Evolutionary conservation across 1,140 invertebrate species (phyloP).

Genomic region (Oedothorax gibbosus): DNA sequence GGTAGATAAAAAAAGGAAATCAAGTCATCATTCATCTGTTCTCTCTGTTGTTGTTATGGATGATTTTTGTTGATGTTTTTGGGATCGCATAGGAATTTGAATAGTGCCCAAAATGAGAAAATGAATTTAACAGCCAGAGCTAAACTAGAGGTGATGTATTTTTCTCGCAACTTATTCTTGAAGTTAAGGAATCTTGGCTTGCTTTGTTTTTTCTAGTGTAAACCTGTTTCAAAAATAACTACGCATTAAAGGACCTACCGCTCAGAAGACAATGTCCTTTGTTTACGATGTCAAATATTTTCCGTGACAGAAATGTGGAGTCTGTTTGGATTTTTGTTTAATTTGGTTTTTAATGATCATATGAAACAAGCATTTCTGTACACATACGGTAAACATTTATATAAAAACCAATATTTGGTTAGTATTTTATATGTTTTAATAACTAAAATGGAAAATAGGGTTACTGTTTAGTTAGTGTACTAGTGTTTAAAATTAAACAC

Average conservation of each 20-base stretch:
- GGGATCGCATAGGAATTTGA: constrained; percentile 33
- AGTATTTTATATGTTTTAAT: background rate
- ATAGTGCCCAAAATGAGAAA: constrained; percentile 26
- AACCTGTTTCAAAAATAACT: constrained; percentile 26
- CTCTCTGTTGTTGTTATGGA: no score
- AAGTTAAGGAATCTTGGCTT: background rate
- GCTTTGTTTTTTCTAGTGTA: background rate
- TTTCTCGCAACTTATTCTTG: background rate
- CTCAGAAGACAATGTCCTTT: constrained; percentile 41
- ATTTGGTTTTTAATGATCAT: background rate
- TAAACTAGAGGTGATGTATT: constrained; percentile 50
- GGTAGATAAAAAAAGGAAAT: no score
- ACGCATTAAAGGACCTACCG: constrained; percentile 20
- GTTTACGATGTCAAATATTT: constrained; percentile 11
- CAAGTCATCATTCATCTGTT: no score
- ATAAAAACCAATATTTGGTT: background rate
- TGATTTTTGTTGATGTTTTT: constrained; percentile 38
- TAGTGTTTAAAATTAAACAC: no score
- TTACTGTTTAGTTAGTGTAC: background rate
- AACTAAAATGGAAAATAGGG: background rate
- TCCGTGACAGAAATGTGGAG: background rate
- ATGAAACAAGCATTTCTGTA: background rate
- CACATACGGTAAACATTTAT: constrained; percentile 5
- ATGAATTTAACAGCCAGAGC: constrained; percentile 56
- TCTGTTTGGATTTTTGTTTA: background rate